phyloP scores from a whole-genome alignment of 2,888 invertebrate genomes.

The Calliphora vomitoria region DNA sequence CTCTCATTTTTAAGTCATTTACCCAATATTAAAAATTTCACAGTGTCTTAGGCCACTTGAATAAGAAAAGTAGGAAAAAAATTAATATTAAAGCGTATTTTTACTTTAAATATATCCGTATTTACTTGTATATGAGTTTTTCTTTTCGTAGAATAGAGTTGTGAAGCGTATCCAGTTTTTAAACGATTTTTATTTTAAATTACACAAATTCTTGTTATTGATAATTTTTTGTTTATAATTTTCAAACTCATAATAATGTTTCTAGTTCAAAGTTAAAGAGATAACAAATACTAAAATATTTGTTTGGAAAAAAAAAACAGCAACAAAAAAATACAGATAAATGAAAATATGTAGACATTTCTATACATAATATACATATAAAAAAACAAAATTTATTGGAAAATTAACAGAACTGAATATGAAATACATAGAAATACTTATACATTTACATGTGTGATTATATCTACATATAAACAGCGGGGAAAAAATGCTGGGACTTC shows the following conservation, averaged over 20 bases:
- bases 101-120: too few relatives aligned
- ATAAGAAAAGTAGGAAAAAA: too few relatives aligned
- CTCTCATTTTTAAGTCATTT: too few relatives aligned
- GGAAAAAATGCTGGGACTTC: too few relatives aligned
- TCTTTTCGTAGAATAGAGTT: too few relatives aligned
- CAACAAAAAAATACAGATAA: constrained; percentile 2
- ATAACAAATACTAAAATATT: constrained; percentile 33
- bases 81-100: too few relatives aligned
- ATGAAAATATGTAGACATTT: constrained; percentile 21
- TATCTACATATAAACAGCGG: too few relatives aligned
- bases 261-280: constrained; percentile 25
- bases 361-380: not conserved
- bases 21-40: too few relatives aligned
- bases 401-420: constrained; percentile 18
- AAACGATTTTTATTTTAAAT: not conserved
- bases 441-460: not conserved
- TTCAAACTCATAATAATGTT: constrained; percentile 35
- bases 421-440: not conserved
- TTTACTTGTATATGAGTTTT: too few relatives aligned
- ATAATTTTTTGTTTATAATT: constrained; percentile 22
- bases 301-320: not conserved
- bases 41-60: too few relatives aligned
- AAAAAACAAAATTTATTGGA: constrained; percentile 31
- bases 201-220: constrained; percentile 27
- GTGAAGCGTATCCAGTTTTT: too few relatives aligned